Base-by-base conservation (phyloP, 2,888 invertebrate genomes). In the Pantelozetes paolii region DNA sequence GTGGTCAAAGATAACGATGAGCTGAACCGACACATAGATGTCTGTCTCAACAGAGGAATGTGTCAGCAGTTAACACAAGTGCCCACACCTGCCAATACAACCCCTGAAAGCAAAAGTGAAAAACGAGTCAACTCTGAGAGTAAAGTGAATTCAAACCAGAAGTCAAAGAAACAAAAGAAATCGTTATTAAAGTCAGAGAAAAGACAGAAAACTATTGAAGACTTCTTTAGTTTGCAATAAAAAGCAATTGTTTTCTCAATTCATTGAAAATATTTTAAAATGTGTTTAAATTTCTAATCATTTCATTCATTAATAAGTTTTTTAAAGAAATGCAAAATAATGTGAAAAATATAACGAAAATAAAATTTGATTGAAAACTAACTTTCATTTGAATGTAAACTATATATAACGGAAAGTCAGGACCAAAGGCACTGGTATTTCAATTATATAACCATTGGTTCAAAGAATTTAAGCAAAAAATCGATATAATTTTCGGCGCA, bases 21-120 rank as follows among this genome's bases (percentile, higher is more conserved):
- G 36, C 54, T 77, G 2, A 77, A 77, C 69, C 15, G 48, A 18
- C 77, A 77, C 36, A 75, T 77, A 26, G 77, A 77, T 57, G 71
- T 71, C 30, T 77, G 77, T 50, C 70, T 77, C 11, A 77, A 72
- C 70, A 76, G 71, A 73, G 69, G 40, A 8, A 30, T n/a, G 64
- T 40, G 54, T 26, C 18, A 45, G 36, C 69, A 73, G 30, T 57
- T 73, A 23, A 72, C 72, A 18, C 8, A 62, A 62, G 62, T 62
- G 2, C 62, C 62, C 1, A 5, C 13, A 3, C 13, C 8, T 62
- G 11, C 32, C 9, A 62, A 28, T 18, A 13, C 62, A 62, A 62
- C 62, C 2, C 62, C 62, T 13, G 18, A 62, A 13, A 8, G 1
- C 5, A 62, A 62, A 18, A 32, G 8, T 13, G 8, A 3, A 20